Evolutionary conservation across 2,113 vertebrate genomes (phyloP).

Genomic region (Scomber japonicus): DNA sequence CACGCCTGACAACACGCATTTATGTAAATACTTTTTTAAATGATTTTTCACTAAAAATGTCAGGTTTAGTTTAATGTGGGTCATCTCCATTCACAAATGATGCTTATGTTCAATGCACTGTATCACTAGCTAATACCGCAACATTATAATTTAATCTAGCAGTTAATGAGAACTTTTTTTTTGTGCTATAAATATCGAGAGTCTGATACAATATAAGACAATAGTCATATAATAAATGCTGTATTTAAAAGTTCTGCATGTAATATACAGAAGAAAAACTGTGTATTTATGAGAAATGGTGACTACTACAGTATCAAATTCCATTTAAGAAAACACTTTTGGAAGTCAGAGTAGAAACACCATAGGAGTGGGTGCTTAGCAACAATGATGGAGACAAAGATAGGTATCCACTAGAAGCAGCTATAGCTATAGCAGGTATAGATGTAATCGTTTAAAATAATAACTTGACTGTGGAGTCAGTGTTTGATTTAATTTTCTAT

Average conservation of each 20-base stretch:
- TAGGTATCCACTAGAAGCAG: not conserved
- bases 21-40: not conserved
- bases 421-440: too few relatives aligned
- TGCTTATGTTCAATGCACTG: not conserved
- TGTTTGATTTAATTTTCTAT: too few relatives aligned
- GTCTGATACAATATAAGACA: not conserved
- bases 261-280: not conserved
- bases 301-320: not conserved
- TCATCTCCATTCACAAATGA: not conserved
- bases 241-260: not conserved
- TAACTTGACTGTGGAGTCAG: not conserved
- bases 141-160: not conserved
- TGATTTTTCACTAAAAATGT: not conserved
- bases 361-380: constrained; percentile 6
- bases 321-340: not conserved
- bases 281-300: not conserved
- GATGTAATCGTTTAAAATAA: not conserved
- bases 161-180: not conserved
- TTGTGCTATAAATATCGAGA: not conserved
- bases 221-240: too few relatives aligned
- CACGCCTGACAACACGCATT: constrained; percentile 2
- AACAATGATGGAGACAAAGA: constrained; percentile 14
- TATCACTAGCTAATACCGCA: not conserved
- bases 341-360: not conserved
- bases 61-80: not conserved